Evolutionary conservation across 2,113 vertebrate species (phyloP), one percentile per base, ranked within the genome.

Genomic region (Electrona antarctica): DNA sequence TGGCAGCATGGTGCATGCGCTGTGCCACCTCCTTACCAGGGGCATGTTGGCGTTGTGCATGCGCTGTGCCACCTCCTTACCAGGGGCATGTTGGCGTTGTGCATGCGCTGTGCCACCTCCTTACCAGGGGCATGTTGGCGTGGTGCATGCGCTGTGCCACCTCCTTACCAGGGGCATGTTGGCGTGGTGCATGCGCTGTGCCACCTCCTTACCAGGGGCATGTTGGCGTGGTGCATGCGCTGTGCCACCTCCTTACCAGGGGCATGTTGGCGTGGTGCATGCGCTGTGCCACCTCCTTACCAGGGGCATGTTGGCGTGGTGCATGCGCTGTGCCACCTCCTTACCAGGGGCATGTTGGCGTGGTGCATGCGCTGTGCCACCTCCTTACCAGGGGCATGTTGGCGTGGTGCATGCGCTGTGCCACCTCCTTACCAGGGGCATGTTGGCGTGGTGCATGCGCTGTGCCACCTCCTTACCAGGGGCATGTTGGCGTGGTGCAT

Each of bases 281-380:
- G 85, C 93, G 93, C 83, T 83, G 84, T 50, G 93, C 94, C 0
- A 7, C 65, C 7, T 11, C 48, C 13, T 13, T 28, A 11, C 21
- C 21, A 21, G 21, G 21, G 21, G 21, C 8, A 7, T 8, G n/a
- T 21, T 63, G 48, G n/a, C 7, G 48, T 21, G 7, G 45, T 9
- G 21, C 14, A 28, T 8, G 57, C 21, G 2, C 21, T 59, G 3
- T 13, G 11, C 8, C 8, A 7, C 12, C 7, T 48, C 52, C 14
- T 73, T 78, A 96, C 95, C 88, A 93, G 80, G 41, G 95, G 95
- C 68, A 96, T 94, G 48, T 58, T 68, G 0, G 95, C 94, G 14
- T 84, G 59, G 0, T 93, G 93, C 98, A 98, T 99, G 80, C 91
- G 94, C 77, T 90, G 89, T 59, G 93, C 96, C 0, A 95, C 96